Base-by-base conservation (phyloP, 2,113 vertebrate genomes). In the Zosterops hypoxanthus region DNA sequence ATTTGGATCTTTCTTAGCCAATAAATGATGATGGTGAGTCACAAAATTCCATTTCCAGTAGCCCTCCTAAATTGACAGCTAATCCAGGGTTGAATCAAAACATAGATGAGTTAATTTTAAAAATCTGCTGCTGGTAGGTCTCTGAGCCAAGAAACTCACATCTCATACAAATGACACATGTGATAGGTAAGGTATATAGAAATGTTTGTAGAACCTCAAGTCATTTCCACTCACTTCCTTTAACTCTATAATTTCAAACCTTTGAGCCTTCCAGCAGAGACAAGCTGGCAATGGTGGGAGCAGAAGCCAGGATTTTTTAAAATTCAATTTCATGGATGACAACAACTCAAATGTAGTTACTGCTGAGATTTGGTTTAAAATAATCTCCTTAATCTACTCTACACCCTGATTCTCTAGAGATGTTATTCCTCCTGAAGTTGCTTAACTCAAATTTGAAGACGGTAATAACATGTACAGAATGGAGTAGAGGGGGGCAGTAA, bases 401-500 rank as follows among this genome's bases (percentile, higher is more conserved):
- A 59, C 52, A 71, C 3, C 5, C 11, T 53, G 2, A 0, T 9
- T 34, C 34, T 55, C 17, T 50, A 19, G 18, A 59, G 4, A 20
- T 1, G 68, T 80, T 76, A 52, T 33, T 66, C 6, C 9, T 76
- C 14, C 24, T 50, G 17, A 68, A 11, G 9, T 44, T 57, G 34
- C 36, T 86, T 59, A 59, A 53, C 7, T 55, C 5, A 64, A 42
- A 46, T 76, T 76, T 44, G 59, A 42, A 36, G 24, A 25, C 33
- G 31, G 6, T n/a, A 75, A 46, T 42, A 80, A 42, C 28, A 36
- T 16, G 18, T 14, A 26, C 46, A 91, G 61, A 57, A 21, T 14
- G 22, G n/a, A 31, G 21, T 3, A 33, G 18, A 15, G 1, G 4
- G 2, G 1, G 2, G 0, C 11, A 26, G 9, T 47, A 68, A 93